These are phyloP conservation scores for Phytoseiulus persimilis DNA, from an alignment of 2,888 invertebrate species.

Conservation along the genomic window DNA sequence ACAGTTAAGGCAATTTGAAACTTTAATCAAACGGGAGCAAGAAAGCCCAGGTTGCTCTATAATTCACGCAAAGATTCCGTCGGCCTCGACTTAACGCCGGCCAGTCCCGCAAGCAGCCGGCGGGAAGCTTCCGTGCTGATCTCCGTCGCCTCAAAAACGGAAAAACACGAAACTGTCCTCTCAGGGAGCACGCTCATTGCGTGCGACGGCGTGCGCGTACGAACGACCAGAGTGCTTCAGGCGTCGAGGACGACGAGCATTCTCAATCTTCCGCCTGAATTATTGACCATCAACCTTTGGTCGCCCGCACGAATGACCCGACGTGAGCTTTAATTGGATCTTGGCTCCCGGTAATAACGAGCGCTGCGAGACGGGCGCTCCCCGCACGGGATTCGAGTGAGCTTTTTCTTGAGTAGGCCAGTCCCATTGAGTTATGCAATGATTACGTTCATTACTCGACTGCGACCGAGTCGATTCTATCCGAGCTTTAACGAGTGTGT, in stretches of 20 bases:
- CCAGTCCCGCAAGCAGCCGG: not conserved
- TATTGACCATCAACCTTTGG: not conserved
- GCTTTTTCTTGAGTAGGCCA: not conserved
- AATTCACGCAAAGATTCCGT: not conserved
- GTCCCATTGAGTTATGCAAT: not conserved
- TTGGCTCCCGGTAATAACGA: not conserved
- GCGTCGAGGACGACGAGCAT: not conserved
- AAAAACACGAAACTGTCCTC: not conserved
- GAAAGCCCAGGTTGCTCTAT: slow-evolving; percentile 5
- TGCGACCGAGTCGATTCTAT: not conserved
- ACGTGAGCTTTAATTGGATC: not conserved
- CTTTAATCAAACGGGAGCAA: not conserved
- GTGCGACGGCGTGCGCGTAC: not conserved
- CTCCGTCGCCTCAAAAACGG: not conserved
- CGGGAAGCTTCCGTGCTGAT: not conserved
- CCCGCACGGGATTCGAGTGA: not conserved
- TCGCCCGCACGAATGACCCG: not conserved
- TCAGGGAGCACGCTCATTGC: not conserved
- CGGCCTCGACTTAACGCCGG: not conserved
- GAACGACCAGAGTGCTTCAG: not conserved
- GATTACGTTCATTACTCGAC: not conserved
- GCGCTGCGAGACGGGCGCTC: not conserved
- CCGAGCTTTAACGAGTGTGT: too few relatives aligned
- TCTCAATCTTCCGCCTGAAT: not conserved
- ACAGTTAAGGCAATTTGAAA: slow-evolving; percentile 5